Percentiles rank a stretch among this genome's conserved stretches.
Evolutionary conservation across 2,888 invertebrate genomes (phyloP).

Genomic region (Corbicula japonica): DNA sequence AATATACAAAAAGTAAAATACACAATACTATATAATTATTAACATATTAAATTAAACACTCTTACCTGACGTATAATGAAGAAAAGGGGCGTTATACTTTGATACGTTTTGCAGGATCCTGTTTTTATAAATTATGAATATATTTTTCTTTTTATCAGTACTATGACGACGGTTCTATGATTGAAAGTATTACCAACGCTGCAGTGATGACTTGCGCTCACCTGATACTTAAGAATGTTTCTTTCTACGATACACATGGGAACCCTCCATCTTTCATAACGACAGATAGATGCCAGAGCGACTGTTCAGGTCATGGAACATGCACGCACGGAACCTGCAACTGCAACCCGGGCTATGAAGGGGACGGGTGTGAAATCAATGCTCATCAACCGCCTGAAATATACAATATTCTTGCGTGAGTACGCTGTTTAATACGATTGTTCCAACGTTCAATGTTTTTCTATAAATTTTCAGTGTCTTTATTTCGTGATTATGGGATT

Average conservation of each 20-base stretch:
- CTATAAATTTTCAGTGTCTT: no score
- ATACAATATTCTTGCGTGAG: constrained; percentile 47
- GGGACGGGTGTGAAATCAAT: constrained; percentile 73
- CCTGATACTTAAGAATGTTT: constrained; percentile 30
- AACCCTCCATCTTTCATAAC: constrained; percentile 54
- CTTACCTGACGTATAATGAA: no score
- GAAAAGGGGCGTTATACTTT: no score
- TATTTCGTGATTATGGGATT: no score
- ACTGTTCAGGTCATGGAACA: constrained; percentile 63
- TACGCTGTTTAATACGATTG: no score
- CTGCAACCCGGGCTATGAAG: constrained; percentile 66
- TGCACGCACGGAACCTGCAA: constrained; percentile 65
- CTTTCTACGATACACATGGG: constrained; percentile 46
- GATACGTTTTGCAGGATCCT: no score
- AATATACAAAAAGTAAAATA: no score
- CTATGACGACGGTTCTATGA: constrained; percentile 41
- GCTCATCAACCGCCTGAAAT: constrained; percentile 63
- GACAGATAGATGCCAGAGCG: constrained; percentile 55
- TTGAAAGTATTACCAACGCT: constrained; percentile 36
- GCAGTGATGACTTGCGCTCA: constrained; percentile 44
- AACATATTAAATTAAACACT: no score
- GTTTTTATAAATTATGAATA: no score
- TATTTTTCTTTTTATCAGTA: constrained; percentile 17
- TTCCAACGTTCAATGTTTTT: no score
- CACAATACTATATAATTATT: no score